phyloP scores from a whole-genome alignment of 1,140 invertebrate species.

The Panagrolaimus sp. region DNA sequence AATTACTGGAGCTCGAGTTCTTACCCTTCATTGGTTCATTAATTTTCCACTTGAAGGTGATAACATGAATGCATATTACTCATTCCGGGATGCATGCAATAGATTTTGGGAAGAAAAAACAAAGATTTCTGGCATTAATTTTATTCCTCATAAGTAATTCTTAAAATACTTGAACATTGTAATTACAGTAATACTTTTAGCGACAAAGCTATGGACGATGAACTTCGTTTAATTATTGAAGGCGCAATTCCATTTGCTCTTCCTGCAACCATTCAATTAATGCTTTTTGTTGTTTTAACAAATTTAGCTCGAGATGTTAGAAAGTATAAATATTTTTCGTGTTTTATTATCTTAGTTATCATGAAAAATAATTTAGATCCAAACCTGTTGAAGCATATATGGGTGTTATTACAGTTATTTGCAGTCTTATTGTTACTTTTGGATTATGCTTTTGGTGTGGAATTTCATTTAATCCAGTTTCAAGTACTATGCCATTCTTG shows the following conservation, averaged over 20 bases:
- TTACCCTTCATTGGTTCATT: conserved; percentile 58
- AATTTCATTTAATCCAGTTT: conserved; percentile 56
- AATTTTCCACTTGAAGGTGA: conserved; percentile 31
- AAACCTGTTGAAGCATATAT: conserved; percentile 58
- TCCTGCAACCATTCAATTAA: conserved; percentile 55
- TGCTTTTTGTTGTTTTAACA: conserved; percentile 55
- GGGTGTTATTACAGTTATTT: conserved; percentile 55
- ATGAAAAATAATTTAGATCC: conserved; percentile 27
- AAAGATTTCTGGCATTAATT: conserved; percentile 48
- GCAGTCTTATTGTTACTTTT: conserved; percentile 53
- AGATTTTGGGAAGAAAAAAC: conserved; percentile 53
- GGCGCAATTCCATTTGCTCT: conserved; percentile 56
- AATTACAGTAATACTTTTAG: conserved; percentile 33
- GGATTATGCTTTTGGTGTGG: conserved; percentile 55
- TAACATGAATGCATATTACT: conserved; percentile 44
- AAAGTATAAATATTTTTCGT: conserved; percentile 32
- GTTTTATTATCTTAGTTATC: not conserved
- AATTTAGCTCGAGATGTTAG: conserved; percentile 48
- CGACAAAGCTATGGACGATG: conserved; percentile 59
- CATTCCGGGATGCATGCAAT: conserved; percentile 50
- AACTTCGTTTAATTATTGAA: conserved; percentile 54
- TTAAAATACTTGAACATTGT: not conserved
- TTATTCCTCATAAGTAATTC: conserved; percentile 58
- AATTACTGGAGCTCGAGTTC: conserved; percentile 54
- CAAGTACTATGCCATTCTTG: conserved; percentile 59